Evolutionary conservation across 2,113 vertebrate genomes (phyloP), one percentile per base, ranked within the genome.

Genomic region (Lepisosteus osseus): DNA sequence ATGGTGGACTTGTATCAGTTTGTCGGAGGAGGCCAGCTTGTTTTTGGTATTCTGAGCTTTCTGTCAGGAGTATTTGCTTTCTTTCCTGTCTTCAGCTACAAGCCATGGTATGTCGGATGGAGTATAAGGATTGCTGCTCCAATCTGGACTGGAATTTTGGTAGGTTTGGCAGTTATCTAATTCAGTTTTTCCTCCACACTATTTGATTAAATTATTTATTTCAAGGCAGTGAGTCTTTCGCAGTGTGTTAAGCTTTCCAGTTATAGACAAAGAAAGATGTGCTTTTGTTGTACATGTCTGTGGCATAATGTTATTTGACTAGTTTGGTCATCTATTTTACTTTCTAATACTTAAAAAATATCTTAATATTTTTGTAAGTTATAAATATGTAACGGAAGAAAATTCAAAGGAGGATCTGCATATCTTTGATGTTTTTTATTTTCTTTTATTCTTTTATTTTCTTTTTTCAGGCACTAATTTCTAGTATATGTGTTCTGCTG

Each of bases 101-200:
- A 86, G 14, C 62, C 79, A 62, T 82, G 79, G 61, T 87, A 83
- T 73, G 17, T 77, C 0, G 74, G 86, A 62, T 86, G 83, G 81
- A 90, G 74, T 0, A 4, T 75, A 70, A 75, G 69, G 74, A 86
- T 90, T 14, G 40, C 78, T 43, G 79, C 85, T 80, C 80, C 82
- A 55, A 68, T 88, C 75, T 92, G 87, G 86, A 90, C 84, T 2
- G 76, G 87, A 77, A 73, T 75, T 83, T 76, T 86, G 82, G 77
- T 87, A 87, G 73, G 86, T 77, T 69, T 29, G 29, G 29, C 29
- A 29, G 29, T 29, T 29, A 29, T 29, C 1, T 29, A 29, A 29
- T 29, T 29, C 29, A 29, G 29, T 29, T 29, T 29, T 29, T 29
- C 29, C 14, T 44, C 43, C 13, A 61, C 41, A 8, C 17, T 42